Conservation (phyloP, 2,888 invertebrate species). For the Drosophila incognita region DNA sequence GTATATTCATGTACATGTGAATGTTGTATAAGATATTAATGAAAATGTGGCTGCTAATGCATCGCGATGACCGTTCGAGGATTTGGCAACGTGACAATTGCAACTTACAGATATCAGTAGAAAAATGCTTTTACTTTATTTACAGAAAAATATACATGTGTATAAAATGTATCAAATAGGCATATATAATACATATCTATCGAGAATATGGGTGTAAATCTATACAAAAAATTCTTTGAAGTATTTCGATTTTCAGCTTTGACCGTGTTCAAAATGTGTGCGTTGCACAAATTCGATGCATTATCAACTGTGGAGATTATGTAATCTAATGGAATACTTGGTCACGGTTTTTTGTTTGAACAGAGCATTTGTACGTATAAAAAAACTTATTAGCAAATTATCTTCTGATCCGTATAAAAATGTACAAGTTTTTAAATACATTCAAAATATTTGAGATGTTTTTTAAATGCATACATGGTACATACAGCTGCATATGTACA, state of each 20-base stretch:
- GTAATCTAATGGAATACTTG: conserved; percentile 24
- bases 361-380: conserved; percentile 10
- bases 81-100: conserved; percentile 17
- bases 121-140: conserved; percentile 52
- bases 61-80: background rate
- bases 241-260: conserved; percentile 6
- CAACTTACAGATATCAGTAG: conserved; percentile 30
- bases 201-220: conserved; percentile 1
- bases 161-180: conserved; percentile 31
- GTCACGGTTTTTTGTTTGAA: conserved; percentile 7
- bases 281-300: conserved; percentile 38
- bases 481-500: conserved; percentile 25
- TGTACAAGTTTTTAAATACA: conserved; percentile 42
- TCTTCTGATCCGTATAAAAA: conserved; percentile 29
- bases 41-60: conserved; percentile 7
- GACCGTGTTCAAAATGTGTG: conserved; percentile 14
- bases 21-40: conserved; percentile 2
- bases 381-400: conserved; percentile 29
- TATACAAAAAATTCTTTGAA: conserved; percentile 3
- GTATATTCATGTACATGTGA: conserved; percentile 13
- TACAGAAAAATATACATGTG: conserved; percentile 34
- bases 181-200: conserved; percentile 32
- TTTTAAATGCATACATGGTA: conserved; percentile 46
- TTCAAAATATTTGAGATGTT: conserved; percentile 37
- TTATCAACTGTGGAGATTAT: conserved; percentile 7